These are phyloP conservation scores for Euwallacea fornicatus DNA, from an alignment of 1,140 invertebrate species.

Conservation along the genomic window DNA sequence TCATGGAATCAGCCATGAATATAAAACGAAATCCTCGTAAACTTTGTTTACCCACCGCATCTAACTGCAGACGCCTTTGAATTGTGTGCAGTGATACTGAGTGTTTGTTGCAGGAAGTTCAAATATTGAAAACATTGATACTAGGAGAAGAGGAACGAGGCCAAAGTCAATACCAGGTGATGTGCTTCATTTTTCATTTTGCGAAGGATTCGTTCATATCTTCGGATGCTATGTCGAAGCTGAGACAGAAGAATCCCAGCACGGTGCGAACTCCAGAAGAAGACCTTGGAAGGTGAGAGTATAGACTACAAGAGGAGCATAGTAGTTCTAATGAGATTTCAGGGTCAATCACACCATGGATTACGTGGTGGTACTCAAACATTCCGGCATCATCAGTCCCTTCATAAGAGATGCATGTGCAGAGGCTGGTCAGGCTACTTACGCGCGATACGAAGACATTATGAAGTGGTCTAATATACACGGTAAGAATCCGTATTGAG, in stretches of 20 bases:
- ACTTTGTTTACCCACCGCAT: constrained; percentile 4
- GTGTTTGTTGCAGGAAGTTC: constrained; percentile 74
- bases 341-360: constrained; percentile 77
- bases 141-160: constrained; percentile 94
- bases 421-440: constrained; percentile 76
- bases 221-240: constrained; percentile 94
- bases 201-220: constrained; percentile 92
- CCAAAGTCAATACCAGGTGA: constrained; percentile 85
- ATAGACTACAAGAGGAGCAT: not conserved
- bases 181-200: constrained; percentile 90
- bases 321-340: constrained; percentile 1
- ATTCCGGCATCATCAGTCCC: constrained; percentile 71
- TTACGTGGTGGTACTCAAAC: constrained; percentile 70
- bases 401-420: constrained; percentile 74
- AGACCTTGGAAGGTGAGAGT: constrained; percentile 64
- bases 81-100: not conserved
- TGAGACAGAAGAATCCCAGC: constrained; percentile 80
- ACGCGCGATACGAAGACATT: constrained; percentile 76
- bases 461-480: constrained; percentile 73
- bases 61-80: constrained; percentile 26
- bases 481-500: constrained; percentile 58
- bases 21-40: constrained; percentile 10
- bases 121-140: constrained; percentile 87
- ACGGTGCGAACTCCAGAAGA: constrained; percentile 78
- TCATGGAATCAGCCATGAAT: constrained; percentile 26